Evolutionary conservation across 2,888 invertebrate species (phyloP).

Genomic region (Caenorhabditis sp.): DNA sequence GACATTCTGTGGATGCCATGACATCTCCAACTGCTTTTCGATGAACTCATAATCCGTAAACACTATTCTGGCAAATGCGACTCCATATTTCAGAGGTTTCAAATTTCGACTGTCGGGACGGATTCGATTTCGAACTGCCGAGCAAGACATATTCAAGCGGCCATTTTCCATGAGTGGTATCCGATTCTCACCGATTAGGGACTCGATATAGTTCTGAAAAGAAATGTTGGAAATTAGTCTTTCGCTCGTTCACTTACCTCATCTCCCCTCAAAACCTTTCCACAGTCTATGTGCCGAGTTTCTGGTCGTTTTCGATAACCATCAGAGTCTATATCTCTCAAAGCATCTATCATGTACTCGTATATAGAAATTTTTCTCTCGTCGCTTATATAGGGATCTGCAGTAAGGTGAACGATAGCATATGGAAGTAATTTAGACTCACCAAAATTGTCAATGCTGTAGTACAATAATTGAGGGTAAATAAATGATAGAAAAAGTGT

Average conservation of each 20-base stretch:
- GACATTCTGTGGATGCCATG: conserved; percentile 52
- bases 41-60: conserved; percentile 55
- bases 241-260: conserved; percentile 1
- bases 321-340: neutral
- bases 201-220: too few relatives aligned
- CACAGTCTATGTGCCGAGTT: conserved; percentile 39
- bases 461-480: too few relatives aligned
- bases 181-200: neutral
- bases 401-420: neutral
- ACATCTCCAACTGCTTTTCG: conserved; percentile 52
- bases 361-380: neutral
- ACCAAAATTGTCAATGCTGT: neutral
- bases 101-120: neutral
- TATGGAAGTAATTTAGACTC: neutral
- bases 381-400: neutral
- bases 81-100: neutral
- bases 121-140: conserved; percentile 9
- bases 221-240: neutral
- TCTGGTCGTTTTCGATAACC: conserved; percentile 36
- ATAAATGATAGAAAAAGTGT: too few relatives aligned
- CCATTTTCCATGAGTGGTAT: conserved; percentile 15
- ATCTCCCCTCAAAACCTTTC: conserved; percentile 26
- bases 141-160: conserved; percentile 14
- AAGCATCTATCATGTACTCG: conserved; percentile 12
- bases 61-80: conserved; percentile 60